Evolutionary conservation across 1,140 invertebrate species (phyloP).

Genomic region (Hypsibius dujardini): DNA sequence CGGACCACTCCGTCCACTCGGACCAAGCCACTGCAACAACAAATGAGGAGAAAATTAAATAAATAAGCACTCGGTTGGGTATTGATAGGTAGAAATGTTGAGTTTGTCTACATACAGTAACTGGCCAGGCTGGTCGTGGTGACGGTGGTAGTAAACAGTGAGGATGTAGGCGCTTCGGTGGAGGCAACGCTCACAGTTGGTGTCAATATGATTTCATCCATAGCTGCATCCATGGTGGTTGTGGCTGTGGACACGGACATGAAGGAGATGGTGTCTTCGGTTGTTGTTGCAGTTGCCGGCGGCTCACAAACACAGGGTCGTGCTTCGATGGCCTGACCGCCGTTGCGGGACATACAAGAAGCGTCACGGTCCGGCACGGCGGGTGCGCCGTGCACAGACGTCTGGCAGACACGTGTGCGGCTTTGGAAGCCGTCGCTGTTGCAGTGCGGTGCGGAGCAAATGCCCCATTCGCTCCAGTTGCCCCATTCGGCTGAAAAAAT

Average conservation of each 20-base stretch:
- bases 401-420: background rate
- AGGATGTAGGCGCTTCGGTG: no score
- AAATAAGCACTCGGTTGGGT: background rate
- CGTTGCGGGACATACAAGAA: background rate
- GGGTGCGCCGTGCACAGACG: background rate
- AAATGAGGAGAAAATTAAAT: background rate
- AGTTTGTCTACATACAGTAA: no score
- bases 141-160: no score
- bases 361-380: background rate
- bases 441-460: background rate
- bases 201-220: no score
- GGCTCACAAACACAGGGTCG: background rate
- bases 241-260: no score
- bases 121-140: no score
- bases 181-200: no score
- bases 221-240: no score
- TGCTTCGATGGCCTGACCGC: background rate
- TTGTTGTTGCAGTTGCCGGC: no score
- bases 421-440: background rate
- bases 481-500: background rate
- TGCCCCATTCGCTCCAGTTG: background rate
- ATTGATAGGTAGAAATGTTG: no score
- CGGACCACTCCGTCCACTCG: background rate
- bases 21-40: conserved; percentile 1
- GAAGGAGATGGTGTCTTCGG: no score